Percentiles rank a stretch among this genome's conserved stretches.
These are phyloP conservation scores for Neomonachus schauinslandi DNA, from an alignment of 2,113 vertebrate genomes.

Conservation along the genomic window DNA sequence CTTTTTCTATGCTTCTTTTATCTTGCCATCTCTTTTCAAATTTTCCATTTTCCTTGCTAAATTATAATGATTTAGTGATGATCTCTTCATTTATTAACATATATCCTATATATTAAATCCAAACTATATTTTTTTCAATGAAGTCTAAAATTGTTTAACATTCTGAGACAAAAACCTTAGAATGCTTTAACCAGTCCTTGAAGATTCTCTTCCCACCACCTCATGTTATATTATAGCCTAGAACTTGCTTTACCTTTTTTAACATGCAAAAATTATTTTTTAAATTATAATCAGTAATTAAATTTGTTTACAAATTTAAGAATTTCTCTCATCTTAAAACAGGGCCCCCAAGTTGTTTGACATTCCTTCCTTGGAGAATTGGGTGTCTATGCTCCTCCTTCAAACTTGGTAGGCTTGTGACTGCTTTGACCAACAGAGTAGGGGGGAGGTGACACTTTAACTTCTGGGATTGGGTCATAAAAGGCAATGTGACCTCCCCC, in stretches of 20 bases:
- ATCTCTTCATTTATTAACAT: neutral
- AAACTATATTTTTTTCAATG: neutral
- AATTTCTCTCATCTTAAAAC: conserved; percentile 3
- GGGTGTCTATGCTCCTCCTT: neutral
- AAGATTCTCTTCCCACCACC: neutral
- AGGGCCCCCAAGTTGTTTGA: neutral
- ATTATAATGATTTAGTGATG: neutral
- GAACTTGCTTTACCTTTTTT: conserved; percentile 6
- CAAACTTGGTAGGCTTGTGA: neutral
- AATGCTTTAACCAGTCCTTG: neutral
- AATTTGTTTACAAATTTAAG: neutral
- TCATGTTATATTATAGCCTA: neutral
- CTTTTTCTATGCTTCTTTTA: neutral
- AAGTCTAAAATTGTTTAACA: neutral
- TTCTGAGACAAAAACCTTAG: neutral
- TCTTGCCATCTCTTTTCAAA: neutral
- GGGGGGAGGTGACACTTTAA: neutral
- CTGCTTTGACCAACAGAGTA: neutral
- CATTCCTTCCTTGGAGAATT: neutral
- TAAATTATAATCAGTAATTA: neutral
- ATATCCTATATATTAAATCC: neutral
- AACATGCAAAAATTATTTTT: conserved; percentile 9
- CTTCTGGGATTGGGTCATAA: neutral
- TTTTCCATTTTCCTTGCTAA: neutral
- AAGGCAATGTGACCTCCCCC: neutral